A percentile compares a stretch with the other conserved stretches of the same genome.
Evolutionary conservation across 2,888 invertebrate species (phyloP).

Genomic region (Drosophila anomalata): DNA sequence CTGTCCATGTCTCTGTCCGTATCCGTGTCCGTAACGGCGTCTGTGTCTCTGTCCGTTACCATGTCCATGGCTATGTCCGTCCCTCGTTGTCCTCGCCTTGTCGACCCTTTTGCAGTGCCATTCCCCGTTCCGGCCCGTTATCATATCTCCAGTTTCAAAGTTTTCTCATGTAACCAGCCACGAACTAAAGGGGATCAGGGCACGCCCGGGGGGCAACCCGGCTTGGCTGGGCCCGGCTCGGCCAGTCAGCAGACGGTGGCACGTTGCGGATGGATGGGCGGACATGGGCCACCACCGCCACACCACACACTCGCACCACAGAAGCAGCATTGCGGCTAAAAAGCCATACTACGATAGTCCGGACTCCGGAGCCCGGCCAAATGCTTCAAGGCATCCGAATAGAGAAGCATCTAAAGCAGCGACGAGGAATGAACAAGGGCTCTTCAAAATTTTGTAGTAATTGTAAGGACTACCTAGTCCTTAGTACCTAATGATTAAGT

Average conservation of each 20-base stretch:
- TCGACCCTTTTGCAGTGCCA: conserved; percentile 54
- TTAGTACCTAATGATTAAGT: background rate
- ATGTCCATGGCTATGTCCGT: conserved; percentile 42
- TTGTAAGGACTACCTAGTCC: background rate
- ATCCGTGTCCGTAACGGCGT: conserved; percentile 28
- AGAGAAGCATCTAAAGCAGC: conserved; percentile 47
- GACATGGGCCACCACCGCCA: conserved; percentile 60
- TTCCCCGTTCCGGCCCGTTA: conserved; percentile 57
- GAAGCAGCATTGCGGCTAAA: conserved; percentile 74
- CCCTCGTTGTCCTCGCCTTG: conserved; percentile 25
- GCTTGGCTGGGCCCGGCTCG: background rate
- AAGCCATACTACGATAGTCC: conserved; percentile 55
- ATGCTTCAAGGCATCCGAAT: conserved; percentile 64
- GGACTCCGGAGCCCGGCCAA: conserved; percentile 34
- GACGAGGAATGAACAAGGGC: conserved; percentile 67
- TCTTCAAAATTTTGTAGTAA: conserved; percentile 22
- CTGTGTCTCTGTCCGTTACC: conserved; percentile 22
- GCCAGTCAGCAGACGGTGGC: conserved; percentile 38
- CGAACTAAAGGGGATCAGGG: conserved; percentile 14
- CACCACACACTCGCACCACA: conserved; percentile 18
- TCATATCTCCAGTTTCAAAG: conserved; percentile 80
- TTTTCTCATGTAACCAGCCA: conserved; percentile 77
- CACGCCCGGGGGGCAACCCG: conserved; percentile 15
- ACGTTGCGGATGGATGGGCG: conserved; percentile 72
- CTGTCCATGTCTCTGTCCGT: conserved; percentile 10